Base-by-base conservation (phyloP, 2,797 vertebrate species). In the Hemibagrus guttatus region DNA sequence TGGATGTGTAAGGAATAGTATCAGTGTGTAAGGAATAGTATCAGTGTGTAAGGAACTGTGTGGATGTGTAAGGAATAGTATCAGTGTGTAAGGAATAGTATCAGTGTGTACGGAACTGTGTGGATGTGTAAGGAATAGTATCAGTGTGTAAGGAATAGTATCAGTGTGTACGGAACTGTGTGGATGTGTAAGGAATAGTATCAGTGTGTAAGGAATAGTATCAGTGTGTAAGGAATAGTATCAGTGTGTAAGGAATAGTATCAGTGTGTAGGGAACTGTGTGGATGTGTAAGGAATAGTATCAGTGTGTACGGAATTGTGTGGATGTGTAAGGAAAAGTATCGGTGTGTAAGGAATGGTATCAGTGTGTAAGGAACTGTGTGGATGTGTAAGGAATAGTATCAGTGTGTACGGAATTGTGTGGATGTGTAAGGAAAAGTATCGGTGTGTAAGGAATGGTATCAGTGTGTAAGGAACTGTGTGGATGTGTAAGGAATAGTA, bases 61-160 rank as follows among this genome's bases (percentile, higher is more conserved):
- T 64, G 0, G 0, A 0, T 66, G n/a, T 64, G 5, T 14, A 13
- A 2, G 13, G n/a, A 2, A 4, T n/a, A n/a, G n/a, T n/a, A n/a
- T n/a, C n/a, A n/a, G n/a, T n/a, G 69, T 42, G 21, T 6, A 2
- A 13, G 69, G 3, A 23, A 72, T 26, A 42, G 1, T 23, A 3
- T 39, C 11, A 46, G 1, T 46, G 5, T 74, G 11, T 3, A 5
- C 5, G 31, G 16, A 69, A 69, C 7, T 68, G 31, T 35, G 31
- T 39, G 6, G 35, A n/a, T n/a, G 0, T 19, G 17, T 69, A 16
- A 14, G 31, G 6, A 69, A 69, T 19, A n/a, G n/a, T n/a, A n/a
- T n/a, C n/a, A n/a, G n/a, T n/a, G n/a, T n/a, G n/a, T n/a, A n/a
- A n/a, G n/a, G n/a, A n/a, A n/a, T n/a, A 35, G 31, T 17, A 19